These are phyloP conservation scores for Diglossa cyanea DNA, from an alignment of 2,797 vertebrate species.

Conservation along the genomic window DNA sequence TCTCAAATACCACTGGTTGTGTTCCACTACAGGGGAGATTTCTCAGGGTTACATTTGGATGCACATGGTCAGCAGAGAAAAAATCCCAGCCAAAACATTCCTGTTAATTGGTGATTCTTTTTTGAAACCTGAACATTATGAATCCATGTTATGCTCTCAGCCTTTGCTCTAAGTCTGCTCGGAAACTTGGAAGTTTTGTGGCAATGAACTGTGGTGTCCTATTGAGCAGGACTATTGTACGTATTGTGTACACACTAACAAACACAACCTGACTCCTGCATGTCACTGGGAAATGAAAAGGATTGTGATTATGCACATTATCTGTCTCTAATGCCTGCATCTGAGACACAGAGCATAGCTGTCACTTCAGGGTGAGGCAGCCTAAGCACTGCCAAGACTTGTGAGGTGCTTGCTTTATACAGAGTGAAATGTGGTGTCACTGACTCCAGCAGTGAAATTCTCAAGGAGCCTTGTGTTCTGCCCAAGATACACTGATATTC, in stretches of 20 bases:
- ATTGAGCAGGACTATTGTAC: neutral
- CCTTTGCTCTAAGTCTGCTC: neutral
- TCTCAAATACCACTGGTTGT: neutral
- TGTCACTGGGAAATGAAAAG: neutral
- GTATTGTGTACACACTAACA: neutral
- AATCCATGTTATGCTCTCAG: neutral
- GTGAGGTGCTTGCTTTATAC: neutral
- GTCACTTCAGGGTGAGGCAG: neutral
- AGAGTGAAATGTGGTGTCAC: neutral
- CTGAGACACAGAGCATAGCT: neutral
- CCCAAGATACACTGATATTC: neutral
- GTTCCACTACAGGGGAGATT: neutral
- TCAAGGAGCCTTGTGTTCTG: neutral
- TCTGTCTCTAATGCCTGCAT: neutral
- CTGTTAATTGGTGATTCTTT: neutral
- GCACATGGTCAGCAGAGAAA: neutral
- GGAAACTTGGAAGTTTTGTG: neutral
- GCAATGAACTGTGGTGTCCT: neutral
- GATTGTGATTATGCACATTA: neutral
- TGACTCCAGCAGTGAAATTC: neutral
- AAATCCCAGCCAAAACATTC: neutral
- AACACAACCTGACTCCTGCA: neutral
- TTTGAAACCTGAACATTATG: neutral
- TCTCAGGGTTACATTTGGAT: neutral
- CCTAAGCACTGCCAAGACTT: neutral